Conservation (phyloP, 2,113 vertebrate genomes). For the Danionella cerebrum region DNA sequence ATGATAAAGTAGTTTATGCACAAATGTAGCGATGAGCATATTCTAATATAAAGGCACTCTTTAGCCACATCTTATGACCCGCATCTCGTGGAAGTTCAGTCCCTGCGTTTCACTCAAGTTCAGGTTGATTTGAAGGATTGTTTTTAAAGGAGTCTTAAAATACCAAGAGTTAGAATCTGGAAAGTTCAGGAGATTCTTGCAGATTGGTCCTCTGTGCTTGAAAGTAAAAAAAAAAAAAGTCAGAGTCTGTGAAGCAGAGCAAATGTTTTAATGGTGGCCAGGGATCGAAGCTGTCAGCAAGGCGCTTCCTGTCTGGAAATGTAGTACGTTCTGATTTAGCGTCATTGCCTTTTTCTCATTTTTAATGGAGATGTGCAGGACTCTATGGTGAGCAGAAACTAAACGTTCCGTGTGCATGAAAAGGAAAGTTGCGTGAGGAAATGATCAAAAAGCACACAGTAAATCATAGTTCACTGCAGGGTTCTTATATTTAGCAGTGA, state of each 20-base stretch:
- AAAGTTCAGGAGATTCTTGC: slow-evolving; percentile 60
- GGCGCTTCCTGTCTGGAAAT: slow-evolving; percentile 68
- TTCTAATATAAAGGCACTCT: too few relatives aligned
- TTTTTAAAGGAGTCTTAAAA: not conserved
- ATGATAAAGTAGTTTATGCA: too few relatives aligned
- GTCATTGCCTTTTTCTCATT: slow-evolving; percentile 38
- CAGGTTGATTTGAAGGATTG: not conserved
- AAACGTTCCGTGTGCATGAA: too few relatives aligned
- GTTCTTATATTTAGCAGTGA: too few relatives aligned
- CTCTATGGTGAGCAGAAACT: slow-evolving; percentile 31
- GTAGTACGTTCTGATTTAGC: slow-evolving; percentile 39
- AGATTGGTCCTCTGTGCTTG: slow-evolving; percentile 51
- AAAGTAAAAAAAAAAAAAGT: slow-evolving; percentile 46
- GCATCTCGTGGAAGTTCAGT: too few relatives aligned
- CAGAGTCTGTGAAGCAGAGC: slow-evolving; percentile 66
- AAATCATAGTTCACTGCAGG: slow-evolving; percentile 38
- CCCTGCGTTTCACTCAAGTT: too few relatives aligned
- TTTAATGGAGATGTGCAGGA: slow-evolving; percentile 27
- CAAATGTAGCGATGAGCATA: too few relatives aligned
- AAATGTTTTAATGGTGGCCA: slow-evolving; percentile 69
- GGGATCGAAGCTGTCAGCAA: slow-evolving; percentile 66
- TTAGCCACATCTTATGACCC: too few relatives aligned
- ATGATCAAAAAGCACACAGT: too few relatives aligned
- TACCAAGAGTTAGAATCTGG: slow-evolving; percentile 9
- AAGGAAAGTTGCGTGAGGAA: too few relatives aligned